These are phyloP conservation scores for Xiphydria camelus DNA, from an alignment of 2,888 invertebrate genomes.

Conservation along the genomic window DNA sequence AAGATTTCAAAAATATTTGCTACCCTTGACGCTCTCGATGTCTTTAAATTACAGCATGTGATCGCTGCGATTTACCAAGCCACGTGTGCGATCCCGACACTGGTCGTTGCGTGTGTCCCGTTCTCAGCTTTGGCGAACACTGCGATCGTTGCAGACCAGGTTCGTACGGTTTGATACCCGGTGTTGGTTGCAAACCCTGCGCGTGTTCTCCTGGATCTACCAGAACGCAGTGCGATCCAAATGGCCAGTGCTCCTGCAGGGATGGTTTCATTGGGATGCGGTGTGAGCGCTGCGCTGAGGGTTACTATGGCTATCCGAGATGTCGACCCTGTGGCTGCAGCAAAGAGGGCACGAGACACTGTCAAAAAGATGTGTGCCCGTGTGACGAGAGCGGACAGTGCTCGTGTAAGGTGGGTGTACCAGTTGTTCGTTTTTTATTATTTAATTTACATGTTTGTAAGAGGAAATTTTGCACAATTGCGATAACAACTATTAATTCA, in stretches of 20 bases:
- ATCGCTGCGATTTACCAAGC: constrained; percentile 76
- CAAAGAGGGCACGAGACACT: constrained; percentile 69
- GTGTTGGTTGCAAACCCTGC: constrained; percentile 81
- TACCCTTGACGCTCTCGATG: no score
- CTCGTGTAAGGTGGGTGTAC: constrained; percentile 83
- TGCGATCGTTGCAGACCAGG: constrained; percentile 82
- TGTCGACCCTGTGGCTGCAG: constrained; percentile 87
- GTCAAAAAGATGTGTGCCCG: constrained; percentile 60
- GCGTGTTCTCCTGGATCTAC: constrained; percentile 76
- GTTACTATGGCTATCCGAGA: constrained; percentile 87
- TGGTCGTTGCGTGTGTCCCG: constrained; percentile 92
- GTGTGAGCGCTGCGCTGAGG: constrained; percentile 82
- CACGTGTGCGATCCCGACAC: constrained; percentile 88
- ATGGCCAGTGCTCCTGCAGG: constrained; percentile 78
- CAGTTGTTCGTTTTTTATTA: no score
- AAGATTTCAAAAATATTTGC: no score
- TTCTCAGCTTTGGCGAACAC: constrained; percentile 77
- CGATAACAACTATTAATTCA: no score
- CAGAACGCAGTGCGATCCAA: constrained; percentile 68
- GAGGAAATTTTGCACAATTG: background rate
- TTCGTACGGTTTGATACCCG: constrained; percentile 76
- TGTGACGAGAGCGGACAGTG: constrained; percentile 81
- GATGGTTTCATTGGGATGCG: constrained; percentile 74
- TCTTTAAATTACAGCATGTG: constrained; percentile 76
- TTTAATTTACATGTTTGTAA: background rate